Base-by-base conservation (phyloP, 2,888 invertebrate genomes). In the Apamea crenata region DNA sequence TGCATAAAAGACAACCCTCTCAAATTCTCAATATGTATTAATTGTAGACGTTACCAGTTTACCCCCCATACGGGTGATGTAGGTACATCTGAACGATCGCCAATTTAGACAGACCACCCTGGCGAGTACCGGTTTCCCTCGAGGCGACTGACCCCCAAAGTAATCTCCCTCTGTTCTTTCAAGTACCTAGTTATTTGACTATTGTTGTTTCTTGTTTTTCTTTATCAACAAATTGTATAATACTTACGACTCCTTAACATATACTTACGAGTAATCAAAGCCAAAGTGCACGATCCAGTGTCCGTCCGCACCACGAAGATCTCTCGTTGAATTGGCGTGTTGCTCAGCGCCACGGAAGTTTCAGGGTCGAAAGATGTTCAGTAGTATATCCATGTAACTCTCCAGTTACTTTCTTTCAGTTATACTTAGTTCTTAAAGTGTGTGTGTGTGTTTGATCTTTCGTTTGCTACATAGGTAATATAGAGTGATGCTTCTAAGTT, bases 191-290 rank as follows among this genome's bases (percentile, higher is more conserved):
- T 59, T 40, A 16, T 44, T 29, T 44, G 8, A 47, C 25, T 25
- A 4, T 25, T 32, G 25, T 16, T 0, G 25, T 32, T 29, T 6
- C 18, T n/a, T 40, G 14, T 40, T 53, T 65, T 1, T 76, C 18
- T 25, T 29, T 12, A 18, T 75, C 8, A 56, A 2, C 18, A 25
- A 0, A 18, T 75, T 32, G 1, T 25, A 29, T 50, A 47, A 68
- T 81, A 81, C 83, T 83, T 83, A 83, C 83, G 18, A 68, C 4
- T 63, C 12, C 3, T 77, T 29, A 40, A 14, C 10, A 32, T 8
- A 53, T 81, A 77, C 80, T 83, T 81, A 77, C 80, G 50, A 68
- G 7, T 18, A 16, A 21, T 2, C 18, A 36, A 56, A 47, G 53
- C 1, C 0, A n/a, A 10, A 53, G 10, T 77, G 18, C 29, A 40